Conservation (phyloP, 2,888 invertebrate species). For the Trilocha varians region DNA sequence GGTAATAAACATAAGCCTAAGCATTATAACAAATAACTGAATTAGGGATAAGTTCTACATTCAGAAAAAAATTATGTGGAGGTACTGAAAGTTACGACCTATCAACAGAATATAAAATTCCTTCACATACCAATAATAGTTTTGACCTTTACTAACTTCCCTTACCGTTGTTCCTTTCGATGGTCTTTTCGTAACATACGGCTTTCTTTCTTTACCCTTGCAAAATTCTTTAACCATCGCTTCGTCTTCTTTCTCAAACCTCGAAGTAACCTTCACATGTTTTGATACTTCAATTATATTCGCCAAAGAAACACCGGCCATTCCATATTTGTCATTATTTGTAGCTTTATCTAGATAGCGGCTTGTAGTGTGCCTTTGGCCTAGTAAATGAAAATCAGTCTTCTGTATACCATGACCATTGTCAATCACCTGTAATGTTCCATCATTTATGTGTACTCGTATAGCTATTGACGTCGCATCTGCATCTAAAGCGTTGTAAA, state of each 20-base stretch:
- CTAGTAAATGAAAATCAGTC: constrained; percentile 71
- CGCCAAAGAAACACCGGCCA: constrained; percentile 78
- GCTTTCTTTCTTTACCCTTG: constrained; percentile 52
- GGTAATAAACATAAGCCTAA: too few relatives aligned
- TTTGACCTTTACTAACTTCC: constrained; percentile 6
- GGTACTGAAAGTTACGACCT: too few relatives aligned
- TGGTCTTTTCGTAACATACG: constrained; percentile 61
- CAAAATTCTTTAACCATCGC: constrained; percentile 74
- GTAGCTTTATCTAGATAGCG: constrained; percentile 71
- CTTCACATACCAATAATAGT: background rate
- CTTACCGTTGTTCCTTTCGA: constrained; percentile 79
- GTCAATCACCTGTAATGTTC: constrained; percentile 82
- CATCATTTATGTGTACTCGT: constrained; percentile 73
- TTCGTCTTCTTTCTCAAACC: constrained; percentile 42
- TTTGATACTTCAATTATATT: constrained; percentile 74
- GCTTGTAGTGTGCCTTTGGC: constrained; percentile 76
- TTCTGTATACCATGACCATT: constrained; percentile 80
- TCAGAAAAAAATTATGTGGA: too few relatives aligned
- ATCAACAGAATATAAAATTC: too few relatives aligned
- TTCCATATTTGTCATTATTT: constrained; percentile 75
- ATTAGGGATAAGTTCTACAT: too few relatives aligned
- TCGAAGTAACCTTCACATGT: constrained; percentile 74
- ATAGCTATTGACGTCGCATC: constrained; percentile 80
- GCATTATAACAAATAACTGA: too few relatives aligned
- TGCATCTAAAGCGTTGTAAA: constrained; percentile 81